These are phyloP conservation scores for Amphimallon solstitiale DNA, from an alignment of 2,888 invertebrate genomes.

Conservation along the genomic window DNA sequence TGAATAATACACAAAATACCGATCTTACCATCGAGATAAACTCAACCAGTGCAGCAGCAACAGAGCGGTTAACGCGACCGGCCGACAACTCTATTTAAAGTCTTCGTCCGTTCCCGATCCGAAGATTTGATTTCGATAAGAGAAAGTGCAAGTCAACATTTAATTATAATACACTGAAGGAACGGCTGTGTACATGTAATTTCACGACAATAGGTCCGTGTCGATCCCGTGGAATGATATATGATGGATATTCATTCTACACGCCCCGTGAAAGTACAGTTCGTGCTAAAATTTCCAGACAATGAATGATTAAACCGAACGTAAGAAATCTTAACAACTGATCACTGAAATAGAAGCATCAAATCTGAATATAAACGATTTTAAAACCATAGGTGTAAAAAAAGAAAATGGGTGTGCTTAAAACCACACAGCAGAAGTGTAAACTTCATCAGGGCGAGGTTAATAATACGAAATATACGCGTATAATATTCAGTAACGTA, in stretches of 20 bases:
- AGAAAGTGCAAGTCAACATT: constrained; percentile 42
- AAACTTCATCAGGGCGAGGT: too few species aligned
- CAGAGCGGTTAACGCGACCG: neutral
- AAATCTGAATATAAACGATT: too few species aligned
- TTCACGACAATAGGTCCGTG: constrained; percentile 21
- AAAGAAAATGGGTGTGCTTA: too few species aligned
- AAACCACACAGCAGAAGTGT: too few species aligned
- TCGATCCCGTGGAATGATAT: constrained; percentile 33
- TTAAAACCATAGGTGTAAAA: too few species aligned
- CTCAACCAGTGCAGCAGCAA: neutral
- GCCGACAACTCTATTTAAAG: constrained; percentile 20
- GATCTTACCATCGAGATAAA: constrained; percentile 14
- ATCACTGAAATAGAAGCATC: too few species aligned
- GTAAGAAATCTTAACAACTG: too few species aligned
- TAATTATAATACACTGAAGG: constrained; percentile 36
- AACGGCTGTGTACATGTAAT: constrained; percentile 3
- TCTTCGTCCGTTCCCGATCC: constrained; percentile 5
- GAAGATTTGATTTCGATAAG: constrained; percentile 38
- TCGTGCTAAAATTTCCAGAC: too few species aligned
- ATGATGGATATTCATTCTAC: constrained; percentile 26
- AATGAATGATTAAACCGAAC: too few species aligned
- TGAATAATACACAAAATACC: constrained; percentile 24
- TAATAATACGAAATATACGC: too few species aligned
- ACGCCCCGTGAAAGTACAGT: neutral
- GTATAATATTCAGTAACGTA: too few species aligned